Base-by-base conservation (phyloP, 2,797 vertebrate species). In the Sebastes paucispinis region DNA sequence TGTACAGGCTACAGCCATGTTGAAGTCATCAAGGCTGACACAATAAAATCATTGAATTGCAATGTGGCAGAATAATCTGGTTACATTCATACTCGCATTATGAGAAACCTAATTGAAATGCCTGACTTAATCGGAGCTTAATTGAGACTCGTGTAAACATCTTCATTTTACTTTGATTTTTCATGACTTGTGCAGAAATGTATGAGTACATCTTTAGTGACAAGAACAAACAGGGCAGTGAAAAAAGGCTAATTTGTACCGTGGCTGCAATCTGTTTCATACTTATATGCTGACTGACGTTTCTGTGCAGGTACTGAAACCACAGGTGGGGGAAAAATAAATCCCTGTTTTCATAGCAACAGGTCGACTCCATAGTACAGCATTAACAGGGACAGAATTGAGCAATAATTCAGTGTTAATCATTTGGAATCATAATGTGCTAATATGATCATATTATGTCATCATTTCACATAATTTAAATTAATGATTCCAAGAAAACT, bases 41-140 rank as follows among this genome's bases (percentile, higher is more conserved):
- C 69, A 62, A 18, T 32, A 2, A 73, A 88, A 52, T 60, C 25
- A 71, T 31, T 64, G 47, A n/a, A 71, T 32, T 67, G 69, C 43
- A 73, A 18, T 14, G 52, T 54, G 75, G 81, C 36, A 83, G 63
- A 68, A 87, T 43, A 76, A 84, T 69, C 64, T 62, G 64, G 52
- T 82, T 84, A 80, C 52, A 76, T 55, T 73, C 20, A 65, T 27
- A 36, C 58, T 67, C 8, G n/a, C 58, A 62, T 79, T 79, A 67
- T 64, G 75, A 55, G 64, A 74, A 71, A 71, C 16, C 29, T 69
- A 73, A 83, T 79, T 79, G 58, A 81, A 83, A 81, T 67, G 80
- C 73, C 55, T 4, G 74, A 78, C n/a, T 85, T 83, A 76, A 85
- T 85, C 54, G 73, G 50, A 82, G 72, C 82, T 74, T 64, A 85